Conservation (phyloP, 92 coral and sea anemone genomes). For the Zoanthus gigantus region DNA sequence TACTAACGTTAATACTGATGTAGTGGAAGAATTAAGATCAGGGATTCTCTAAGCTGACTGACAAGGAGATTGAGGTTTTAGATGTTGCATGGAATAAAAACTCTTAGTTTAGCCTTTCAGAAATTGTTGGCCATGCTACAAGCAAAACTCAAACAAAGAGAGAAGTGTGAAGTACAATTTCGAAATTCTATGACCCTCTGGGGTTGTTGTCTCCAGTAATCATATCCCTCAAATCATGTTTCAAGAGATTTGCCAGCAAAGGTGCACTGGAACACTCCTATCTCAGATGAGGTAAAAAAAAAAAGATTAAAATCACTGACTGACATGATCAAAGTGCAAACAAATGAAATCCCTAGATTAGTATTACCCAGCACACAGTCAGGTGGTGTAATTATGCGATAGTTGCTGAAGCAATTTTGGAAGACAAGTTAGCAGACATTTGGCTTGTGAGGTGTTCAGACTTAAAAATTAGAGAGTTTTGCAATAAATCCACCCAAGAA, state of each 20-base stretch:
- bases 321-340: slow-evolving; percentile 40
- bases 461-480: too few relatives aligned
- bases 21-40: slow-evolving; percentile 33
- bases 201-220: slow-evolving; percentile 64
- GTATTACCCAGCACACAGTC: slow-evolving; percentile 8
- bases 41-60: slow-evolving; percentile 32
- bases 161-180: slow-evolving; percentile 43
- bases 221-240: slow-evolving; percentile 55
- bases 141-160: slow-evolving; percentile 36
- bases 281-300: neutral
- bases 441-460: too few relatives aligned
- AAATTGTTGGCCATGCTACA: slow-evolving; percentile 30
- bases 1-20: slow-evolving; percentile 2
- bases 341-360: slow-evolving; percentile 21
- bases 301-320: neutral
- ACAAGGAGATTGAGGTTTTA: slow-evolving; percentile 53
- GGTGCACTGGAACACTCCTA: slow-evolving; percentile 51
- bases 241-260: slow-evolving; percentile 57
- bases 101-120: slow-evolving; percentile 40
- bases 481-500: too few relatives aligned
- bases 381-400: neutral
- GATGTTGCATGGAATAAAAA: slow-evolving; percentile 62
- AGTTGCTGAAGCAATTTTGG: too few relatives aligned
- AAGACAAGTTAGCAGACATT: too few relatives aligned
- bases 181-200: slow-evolving; percentile 61